Evolutionary conservation across 2,888 invertebrate species (phyloP), one percentile per base, ranked within the genome.

Genomic region (Sipha maydis): DNA sequence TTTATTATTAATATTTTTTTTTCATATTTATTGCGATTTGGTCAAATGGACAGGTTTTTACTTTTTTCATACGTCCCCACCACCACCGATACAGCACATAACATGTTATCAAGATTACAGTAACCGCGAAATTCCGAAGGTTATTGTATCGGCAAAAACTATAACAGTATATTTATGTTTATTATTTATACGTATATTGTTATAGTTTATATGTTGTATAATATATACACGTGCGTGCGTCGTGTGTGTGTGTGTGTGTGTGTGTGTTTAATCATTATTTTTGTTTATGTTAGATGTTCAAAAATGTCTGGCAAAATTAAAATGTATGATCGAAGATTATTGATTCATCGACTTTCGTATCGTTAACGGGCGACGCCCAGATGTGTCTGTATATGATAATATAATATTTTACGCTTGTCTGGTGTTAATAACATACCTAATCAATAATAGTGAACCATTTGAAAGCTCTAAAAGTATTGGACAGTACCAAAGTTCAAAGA

Each of bases 41-140:
- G n/a, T 19, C 19, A 4, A 80, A 80, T 80, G 38, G 67, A 41
- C 38, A 67, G 41, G 17, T 41, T 80, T 67, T 69, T 41, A 28
- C 11, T 21, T 69, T 80, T 71, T 80, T 41, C 80, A 41, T 67
- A 41, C 41, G 41, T 69, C 11, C 11, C 28, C 41, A 7, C 28
- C 69, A 11, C 69, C 69, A 11, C 4, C 34, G 34, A 3, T 34
- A 3, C 28, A 25, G 11, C 28, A 28, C 69, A 1, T 34, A 34
- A 4, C 19, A 3, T 17, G 61, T 25, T 61, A 61, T 61, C 61
- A 61, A 28, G 31, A 28, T 17, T 31, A 31, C 28, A 11, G 28
- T n/a, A n/a, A n/a, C 69, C 28, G 28, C 71, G 28, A 28, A 71
- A 71, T 71, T 71, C 71, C 71, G 71, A 71, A 71, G 71, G 71